Evolutionary conservation across 2,888 invertebrate genomes (phyloP), one percentile per base, ranked within the genome.

Genomic region (Cataglyphis rosenhaueri): DNA sequence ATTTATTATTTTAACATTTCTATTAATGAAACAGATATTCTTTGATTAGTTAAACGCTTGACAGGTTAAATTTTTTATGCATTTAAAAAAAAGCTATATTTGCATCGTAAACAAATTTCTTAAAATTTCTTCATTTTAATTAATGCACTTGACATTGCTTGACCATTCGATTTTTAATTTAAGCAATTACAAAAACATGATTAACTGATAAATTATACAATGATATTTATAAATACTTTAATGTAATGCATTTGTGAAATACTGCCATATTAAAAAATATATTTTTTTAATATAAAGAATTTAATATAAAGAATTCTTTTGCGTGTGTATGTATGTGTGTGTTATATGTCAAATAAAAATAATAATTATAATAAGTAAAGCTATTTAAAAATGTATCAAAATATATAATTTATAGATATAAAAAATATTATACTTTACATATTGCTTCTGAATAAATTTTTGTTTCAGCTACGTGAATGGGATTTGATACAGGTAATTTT

Each of bases 381-480:
- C 1, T 35, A n/a, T 61, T 59, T 59, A 29, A 41, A 29, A 41
- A 57, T 55, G 12, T 21, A 59, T 73, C 0, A 0, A 61, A 61
- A 59, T n/a, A 41, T 41, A 18, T 62, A 35, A 35, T 32, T 61
- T 61, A 29, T 38, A 44, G 3, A 52, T 35, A 55, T 38, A 3
- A 52, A 35, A 75, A 48, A 18, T 48, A 18, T 38, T 35, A 38
- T 18, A 64, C 12, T 25, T 12, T 15, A 44, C 12, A 44, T 44
- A 44, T 57, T 3, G 44, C 18, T 44, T 44, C 3, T 52, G n/a
- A 44, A n/a, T 44, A 21, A 55, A 3, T 48, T 41, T 48, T n/a
- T 61, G 44, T 83, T 82, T 62, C 55, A 82, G 79, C 3, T 82
- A 32, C 41, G 10, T 12, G 41, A 70, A 82, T 79, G 79, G 79